A percentile compares a stretch with the other conserved stretches of the same genome.
These are phyloP conservation scores for Colostygia pectinataria DNA, from an alignment of 2,888 invertebrate species.

Conservation along the genomic window DNA sequence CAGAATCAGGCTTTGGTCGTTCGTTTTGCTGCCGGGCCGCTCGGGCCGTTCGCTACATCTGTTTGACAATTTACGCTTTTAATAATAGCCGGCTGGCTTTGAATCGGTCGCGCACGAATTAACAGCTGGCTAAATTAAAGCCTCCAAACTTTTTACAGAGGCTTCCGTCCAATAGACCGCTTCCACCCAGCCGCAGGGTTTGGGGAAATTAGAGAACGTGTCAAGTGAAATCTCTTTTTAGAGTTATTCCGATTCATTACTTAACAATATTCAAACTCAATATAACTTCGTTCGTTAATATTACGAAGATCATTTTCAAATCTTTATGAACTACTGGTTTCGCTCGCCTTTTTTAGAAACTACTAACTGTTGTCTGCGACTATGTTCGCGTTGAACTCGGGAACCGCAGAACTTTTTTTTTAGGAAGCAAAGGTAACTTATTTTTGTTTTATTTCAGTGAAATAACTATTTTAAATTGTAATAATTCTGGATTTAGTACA, in stretches of 20 bases:
- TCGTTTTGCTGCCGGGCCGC: conserved; percentile 40
- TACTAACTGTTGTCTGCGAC: no score
- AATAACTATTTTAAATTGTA: no score
- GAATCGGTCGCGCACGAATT: conserved; percentile 78
- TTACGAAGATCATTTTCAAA: no score
- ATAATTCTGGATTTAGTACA: no score
- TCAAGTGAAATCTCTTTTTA: conserved; percentile 6
- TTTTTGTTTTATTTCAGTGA: no score
- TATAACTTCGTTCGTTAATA: no score
- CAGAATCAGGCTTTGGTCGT: conserved; percentile 13
- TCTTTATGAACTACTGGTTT: no score
- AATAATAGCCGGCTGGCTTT: conserved; percentile 78
- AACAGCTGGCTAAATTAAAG: conserved; percentile 77
- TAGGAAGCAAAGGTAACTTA: no score
- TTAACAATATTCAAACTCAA: not conserved
- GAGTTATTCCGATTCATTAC: not conserved
- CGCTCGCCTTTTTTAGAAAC: no score
- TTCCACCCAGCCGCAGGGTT: conserved; percentile 51
- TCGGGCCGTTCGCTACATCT: conserved; percentile 75
- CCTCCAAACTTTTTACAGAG: conserved; percentile 72
- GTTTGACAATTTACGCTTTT: conserved; percentile 82
- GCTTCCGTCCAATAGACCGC: conserved; percentile 53
- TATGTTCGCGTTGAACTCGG: no score
- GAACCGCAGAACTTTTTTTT: no score
- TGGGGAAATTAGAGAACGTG: conserved; percentile 52